phyloP scores from a whole-genome alignment of 2,797 vertebrate species.

The Alca torda region DNA sequence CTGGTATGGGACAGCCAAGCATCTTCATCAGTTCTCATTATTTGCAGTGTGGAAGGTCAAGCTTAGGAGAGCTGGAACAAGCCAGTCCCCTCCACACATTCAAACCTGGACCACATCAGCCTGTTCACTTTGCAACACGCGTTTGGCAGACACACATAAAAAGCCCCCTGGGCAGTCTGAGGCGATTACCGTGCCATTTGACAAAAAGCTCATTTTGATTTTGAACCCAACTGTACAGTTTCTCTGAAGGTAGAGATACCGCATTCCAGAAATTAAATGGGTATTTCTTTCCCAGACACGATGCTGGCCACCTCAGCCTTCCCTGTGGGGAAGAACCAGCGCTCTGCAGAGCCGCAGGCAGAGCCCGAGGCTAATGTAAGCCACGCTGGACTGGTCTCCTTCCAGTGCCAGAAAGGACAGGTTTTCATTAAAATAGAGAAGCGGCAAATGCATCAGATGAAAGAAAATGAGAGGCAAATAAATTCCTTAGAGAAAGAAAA shows the following conservation, averaged over 20 bases:
- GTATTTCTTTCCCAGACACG: not conserved
- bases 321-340: accelerated
- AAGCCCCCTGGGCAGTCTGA: not conserved
- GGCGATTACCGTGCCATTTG: not conserved
- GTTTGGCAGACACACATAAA: not conserved
- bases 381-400: not conserved
- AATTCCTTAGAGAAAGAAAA: not conserved
- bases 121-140: accelerated
- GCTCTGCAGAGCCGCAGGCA: not conserved
- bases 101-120: not conserved
- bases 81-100: not conserved
- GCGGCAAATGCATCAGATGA: not conserved
- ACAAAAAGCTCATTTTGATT: not conserved
- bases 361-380: not conserved
- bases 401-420: not conserved
- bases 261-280: not conserved
- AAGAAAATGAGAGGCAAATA: not conserved
- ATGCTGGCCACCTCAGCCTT: not conserved
- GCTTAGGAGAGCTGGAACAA: not conserved
- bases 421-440: not conserved
- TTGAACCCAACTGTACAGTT: not conserved
- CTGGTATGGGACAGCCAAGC: not conserved
- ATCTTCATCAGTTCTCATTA: not conserved
- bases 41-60: not conserved
- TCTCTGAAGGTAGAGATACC: not conserved